Evolutionary conservation across 2,888 invertebrate genomes (phyloP).

Genomic region (Chydorus sphaericus): DNA sequence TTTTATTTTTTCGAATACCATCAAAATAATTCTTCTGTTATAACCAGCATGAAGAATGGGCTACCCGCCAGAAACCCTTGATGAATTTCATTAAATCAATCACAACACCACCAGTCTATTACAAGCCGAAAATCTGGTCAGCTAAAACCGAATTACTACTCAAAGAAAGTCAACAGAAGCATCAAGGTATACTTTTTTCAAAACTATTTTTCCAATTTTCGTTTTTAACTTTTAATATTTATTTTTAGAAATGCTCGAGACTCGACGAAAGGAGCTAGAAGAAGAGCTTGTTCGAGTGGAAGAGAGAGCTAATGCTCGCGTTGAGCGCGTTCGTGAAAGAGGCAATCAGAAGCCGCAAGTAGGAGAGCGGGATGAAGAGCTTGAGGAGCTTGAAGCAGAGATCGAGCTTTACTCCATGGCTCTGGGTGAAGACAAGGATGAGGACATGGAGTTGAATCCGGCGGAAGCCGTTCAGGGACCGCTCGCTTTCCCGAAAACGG

Average conservation of each 20-base stretch:
- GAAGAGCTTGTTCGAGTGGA: constrained; percentile 16
- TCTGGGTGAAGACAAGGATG: constrained; percentile 9
- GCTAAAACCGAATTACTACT: constrained; percentile 50
- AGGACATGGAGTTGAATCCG: constrained; percentile 5
- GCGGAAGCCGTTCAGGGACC: background rate
- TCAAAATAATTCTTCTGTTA: background rate
- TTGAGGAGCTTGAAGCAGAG: constrained; percentile 8
- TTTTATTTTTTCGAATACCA: background rate
- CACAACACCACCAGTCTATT: constrained; percentile 73
- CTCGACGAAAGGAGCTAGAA: constrained; percentile 33
- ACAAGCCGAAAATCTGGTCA: constrained; percentile 64
- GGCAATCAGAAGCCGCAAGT: constrained; percentile 9
- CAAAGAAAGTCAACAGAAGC: constrained; percentile 42
- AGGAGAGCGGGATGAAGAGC: constrained; percentile 18
- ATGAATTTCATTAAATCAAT: constrained; percentile 74
- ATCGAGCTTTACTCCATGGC: constrained; percentile 7
- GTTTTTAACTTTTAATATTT: constrained; percentile 11
- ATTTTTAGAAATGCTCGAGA: constrained; percentile 43
- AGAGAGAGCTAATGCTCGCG: constrained; percentile 19
- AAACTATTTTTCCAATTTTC: background rate
- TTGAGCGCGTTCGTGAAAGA: constrained; percentile 20
- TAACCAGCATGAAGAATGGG: constrained; percentile 58
- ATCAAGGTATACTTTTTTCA: constrained; percentile 41
- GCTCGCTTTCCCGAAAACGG: background rate
- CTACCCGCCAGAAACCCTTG: constrained; percentile 56